Percentiles rank a stretch among this genome's conserved stretches.
These are phyloP conservation scores for Holacanthella duospinosa DNA, from an alignment of 2,888 invertebrate genomes.

Conservation along the genomic window DNA sequence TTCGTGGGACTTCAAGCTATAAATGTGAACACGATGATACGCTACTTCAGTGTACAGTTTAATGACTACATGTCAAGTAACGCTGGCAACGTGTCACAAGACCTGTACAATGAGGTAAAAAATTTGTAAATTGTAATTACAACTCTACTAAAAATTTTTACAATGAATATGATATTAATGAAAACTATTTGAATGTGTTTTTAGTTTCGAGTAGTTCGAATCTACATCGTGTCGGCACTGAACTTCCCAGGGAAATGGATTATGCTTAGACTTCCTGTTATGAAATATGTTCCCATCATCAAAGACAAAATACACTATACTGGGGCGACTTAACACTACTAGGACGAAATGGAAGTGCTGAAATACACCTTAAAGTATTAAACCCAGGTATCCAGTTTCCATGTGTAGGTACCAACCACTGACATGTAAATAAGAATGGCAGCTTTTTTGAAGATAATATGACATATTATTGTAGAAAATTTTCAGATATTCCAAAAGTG, in stretches of 20 bases:
- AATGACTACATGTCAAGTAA: conserved; percentile 1
- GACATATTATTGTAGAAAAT: too few relatives aligned
- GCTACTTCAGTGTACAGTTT: not conserved
- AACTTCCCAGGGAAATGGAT: conserved; percentile 4
- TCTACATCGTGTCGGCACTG: not conserved
- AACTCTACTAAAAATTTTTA: not conserved
- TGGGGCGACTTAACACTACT: not conserved
- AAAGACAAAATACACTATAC: not conserved
- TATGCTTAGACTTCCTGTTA: not conserved
- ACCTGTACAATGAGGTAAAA: not conserved
- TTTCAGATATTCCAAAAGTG: too few relatives aligned
- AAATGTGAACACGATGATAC: not conserved
- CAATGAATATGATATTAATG: too few relatives aligned
- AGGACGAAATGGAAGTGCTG: not conserved
- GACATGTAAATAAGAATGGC: too few relatives aligned
- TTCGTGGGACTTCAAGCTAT: not conserved
- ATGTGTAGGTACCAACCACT: too few relatives aligned
- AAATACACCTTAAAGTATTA: too few relatives aligned
- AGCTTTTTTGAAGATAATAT: too few relatives aligned
- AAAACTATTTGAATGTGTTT: not conserved
- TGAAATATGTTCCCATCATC: not conserved
- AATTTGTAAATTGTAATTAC: not conserved
- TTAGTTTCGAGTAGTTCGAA: not conserved
- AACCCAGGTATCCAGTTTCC: too few relatives aligned
- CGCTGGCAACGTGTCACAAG: not conserved